Percentiles rank a stretch among this genome's conserved stretches.
Conservation (phyloP, 2,888 invertebrate genomes). For the Acleris holmiana region DNA sequence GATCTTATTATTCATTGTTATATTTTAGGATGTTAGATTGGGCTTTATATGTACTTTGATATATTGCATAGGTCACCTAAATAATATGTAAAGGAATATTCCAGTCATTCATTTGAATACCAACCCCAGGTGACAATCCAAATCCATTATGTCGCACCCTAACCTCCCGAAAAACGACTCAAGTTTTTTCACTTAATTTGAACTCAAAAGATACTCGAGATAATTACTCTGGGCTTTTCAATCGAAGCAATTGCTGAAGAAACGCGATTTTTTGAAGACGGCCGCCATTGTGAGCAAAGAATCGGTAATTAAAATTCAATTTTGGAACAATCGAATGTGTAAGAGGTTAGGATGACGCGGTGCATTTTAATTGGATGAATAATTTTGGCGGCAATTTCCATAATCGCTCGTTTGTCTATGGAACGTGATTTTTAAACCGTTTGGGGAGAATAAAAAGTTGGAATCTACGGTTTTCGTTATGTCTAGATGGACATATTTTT, state of each 20-base stretch:
- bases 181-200: constrained; percentile 82
- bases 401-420: constrained; percentile 35
- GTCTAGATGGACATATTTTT: not conserved
- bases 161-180: constrained; percentile 51
- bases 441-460: constrained; percentile 19
- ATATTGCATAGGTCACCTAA: too few species aligned
- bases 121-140: constrained; percentile 28
- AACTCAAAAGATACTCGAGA: constrained; percentile 84
- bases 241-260: constrained; percentile 73
- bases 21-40: too few species aligned
- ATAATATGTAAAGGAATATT: not conserved
- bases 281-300: constrained; percentile 75
- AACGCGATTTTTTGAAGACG: constrained; percentile 77
- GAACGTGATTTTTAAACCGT: constrained; percentile 25
- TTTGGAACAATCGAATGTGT: constrained; percentile 81
- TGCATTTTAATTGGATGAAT: constrained; percentile 82
- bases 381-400: constrained; percentile 56
- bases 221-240: constrained; percentile 74
- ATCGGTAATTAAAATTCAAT: constrained; percentile 84
- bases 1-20: too few species aligned
- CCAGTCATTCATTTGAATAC: not conserved
- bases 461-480: constrained; percentile 19
- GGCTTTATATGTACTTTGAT: too few species aligned
- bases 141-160: constrained; percentile 34
- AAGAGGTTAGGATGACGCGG: constrained; percentile 67